These are phyloP conservation scores for Drosophila azteca DNA, from an alignment of 1,140 invertebrate species.

Conservation along the genomic window DNA sequence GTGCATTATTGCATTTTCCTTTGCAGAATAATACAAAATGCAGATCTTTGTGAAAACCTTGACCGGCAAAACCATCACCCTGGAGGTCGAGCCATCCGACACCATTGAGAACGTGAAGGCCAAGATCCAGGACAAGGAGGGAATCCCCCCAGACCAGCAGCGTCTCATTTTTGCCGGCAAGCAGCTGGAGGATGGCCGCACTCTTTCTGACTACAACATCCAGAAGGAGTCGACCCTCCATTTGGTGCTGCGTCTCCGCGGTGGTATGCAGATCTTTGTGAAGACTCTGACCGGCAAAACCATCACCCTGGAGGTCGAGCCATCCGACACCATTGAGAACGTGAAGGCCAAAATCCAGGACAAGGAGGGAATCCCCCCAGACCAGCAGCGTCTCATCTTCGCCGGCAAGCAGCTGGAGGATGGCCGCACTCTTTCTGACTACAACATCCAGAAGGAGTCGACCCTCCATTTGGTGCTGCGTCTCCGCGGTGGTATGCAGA, in stretches of 20 bases:
- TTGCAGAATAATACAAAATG: constrained; percentile 59
- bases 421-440: constrained; percentile 90
- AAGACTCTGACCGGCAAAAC: constrained; percentile 93
- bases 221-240: constrained; percentile 96
- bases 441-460: constrained; percentile 95
- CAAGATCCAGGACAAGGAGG: constrained; percentile 90
- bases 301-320: constrained; percentile 92
- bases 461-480: constrained; percentile 94
- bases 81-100: constrained; percentile 91
- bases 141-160: constrained; percentile 91
- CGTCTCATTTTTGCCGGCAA: constrained; percentile 91
- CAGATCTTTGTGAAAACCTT: constrained; percentile 43
- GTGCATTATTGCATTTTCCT: constrained; percentile 22
- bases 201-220: constrained; percentile 92
- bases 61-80: constrained; percentile 93
- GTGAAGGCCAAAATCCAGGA: constrained; percentile 92
- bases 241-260: constrained; percentile 91
- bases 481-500: constrained; percentile 93
- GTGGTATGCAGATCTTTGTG: constrained; percentile 92
- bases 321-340: constrained; percentile 92
- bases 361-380: constrained; percentile 89
- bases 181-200: constrained; percentile 92
- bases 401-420: constrained; percentile 88
- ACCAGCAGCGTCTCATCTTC: constrained; percentile 90
- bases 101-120: constrained; percentile 94